Evolutionary conservation across 2,797 vertebrate genomes (phyloP), one percentile per base, ranked within the genome.

Genomic region (Fistularia commersonii): DNA sequence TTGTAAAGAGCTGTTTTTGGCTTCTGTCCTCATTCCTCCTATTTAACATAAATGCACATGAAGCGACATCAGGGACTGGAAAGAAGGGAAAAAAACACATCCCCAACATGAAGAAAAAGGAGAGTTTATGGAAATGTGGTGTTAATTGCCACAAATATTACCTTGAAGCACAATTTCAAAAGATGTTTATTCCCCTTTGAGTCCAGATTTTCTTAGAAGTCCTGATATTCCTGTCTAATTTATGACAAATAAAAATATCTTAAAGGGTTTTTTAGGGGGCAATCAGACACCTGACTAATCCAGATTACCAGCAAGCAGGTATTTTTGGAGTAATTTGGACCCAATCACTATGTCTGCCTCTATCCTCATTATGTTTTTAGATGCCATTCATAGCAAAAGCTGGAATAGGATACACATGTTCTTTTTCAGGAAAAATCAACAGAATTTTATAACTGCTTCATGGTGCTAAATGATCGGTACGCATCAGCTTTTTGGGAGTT

Each of bases 221-320:
- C 38, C 52, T 41, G 32, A 62, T 55, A 49, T 65, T 52, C 57
- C 52, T 54, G 36, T 55, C 69, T 6, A 45, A 46, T 61, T 64
- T 50, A 54, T 61, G 55, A 59, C 64, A 78, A 72, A 75, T 71
- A 68, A 66, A 72, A 54, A 55, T 61, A 63, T 67, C 69, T 67
- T 58, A 32, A 36, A 74, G 70, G 63, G 61, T 35, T 10, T 34
- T 60, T 75, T 69, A 51, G 51, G 47, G 54, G 33, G 55, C 62
- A 77, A 77, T 76, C 56, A 72, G 57, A 72, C 64, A 65, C 60
- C 55, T 61, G 53, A 54, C 57, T 73, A 77, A 70, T 77, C 77
- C 71, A 77, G 82, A 76, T 12, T 11, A 81, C 72, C 69, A 74
- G 69, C 68, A 80, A 66, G 64, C 63, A 74, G 69, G 59, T 79